Conservation (phyloP, 2,888 invertebrate genomes). For the Drosophila leonis region DNA sequence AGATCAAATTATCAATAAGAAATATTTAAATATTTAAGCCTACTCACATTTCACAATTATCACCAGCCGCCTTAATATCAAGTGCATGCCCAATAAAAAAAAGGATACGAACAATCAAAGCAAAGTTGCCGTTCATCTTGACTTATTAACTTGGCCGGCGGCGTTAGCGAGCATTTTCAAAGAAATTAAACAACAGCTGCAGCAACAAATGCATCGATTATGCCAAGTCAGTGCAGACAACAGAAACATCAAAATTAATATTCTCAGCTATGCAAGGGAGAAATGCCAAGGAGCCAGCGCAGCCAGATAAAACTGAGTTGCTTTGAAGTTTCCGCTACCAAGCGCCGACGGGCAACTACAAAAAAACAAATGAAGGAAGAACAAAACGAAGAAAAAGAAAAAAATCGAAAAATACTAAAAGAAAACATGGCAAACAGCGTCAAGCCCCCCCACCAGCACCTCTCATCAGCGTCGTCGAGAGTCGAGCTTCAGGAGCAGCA, state of each 20-base stretch:
- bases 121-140: slow-evolving; percentile 48
- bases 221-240: slow-evolving; percentile 59
- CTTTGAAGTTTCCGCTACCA: slow-evolving; percentile 65
- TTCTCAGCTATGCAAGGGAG: slow-evolving; percentile 67
- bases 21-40: neutral
- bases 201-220: slow-evolving; percentile 70
- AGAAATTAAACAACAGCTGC: slow-evolving; percentile 61
- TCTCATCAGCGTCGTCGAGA: slow-evolving; percentile 37
- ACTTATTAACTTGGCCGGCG: slow-evolving; percentile 63
- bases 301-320: slow-evolving; percentile 48
- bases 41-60: neutral
- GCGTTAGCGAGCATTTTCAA: slow-evolving; percentile 53
- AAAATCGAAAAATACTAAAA: slow-evolving; percentile 16
- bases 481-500: slow-evolving; percentile 20
- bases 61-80: slow-evolving; percentile 10
- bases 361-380: slow-evolving; percentile 12
- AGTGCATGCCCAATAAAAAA: slow-evolving; percentile 15
- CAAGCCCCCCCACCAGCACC: slow-evolving; percentile 3
- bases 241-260: slow-evolving; percentile 68
- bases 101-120: slow-evolving; percentile 51
- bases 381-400: too few relatives aligned
- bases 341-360: slow-evolving; percentile 35
- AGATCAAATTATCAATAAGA: too few relatives aligned
- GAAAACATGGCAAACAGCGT: slow-evolving; percentile 39
- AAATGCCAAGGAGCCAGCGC: slow-evolving; percentile 48